Evolutionary conservation across 2,797 vertebrate genomes (phyloP).

Genomic region (Xenopus petersii): DNA sequence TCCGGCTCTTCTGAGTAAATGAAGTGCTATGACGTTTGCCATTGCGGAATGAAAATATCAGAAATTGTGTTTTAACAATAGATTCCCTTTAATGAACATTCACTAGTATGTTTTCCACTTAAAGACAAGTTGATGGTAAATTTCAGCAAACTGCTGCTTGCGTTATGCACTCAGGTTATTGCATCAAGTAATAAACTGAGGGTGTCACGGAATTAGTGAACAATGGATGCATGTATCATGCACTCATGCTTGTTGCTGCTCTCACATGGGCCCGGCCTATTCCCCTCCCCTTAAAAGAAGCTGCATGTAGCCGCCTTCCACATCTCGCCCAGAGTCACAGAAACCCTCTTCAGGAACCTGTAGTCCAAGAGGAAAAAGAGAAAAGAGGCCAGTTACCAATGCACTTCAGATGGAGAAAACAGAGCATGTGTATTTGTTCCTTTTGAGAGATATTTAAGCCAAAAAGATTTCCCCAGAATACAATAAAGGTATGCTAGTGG

Average conservation of each 20-base stretch:
- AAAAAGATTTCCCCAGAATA: slow-evolving; percentile 9
- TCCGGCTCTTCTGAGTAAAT: too few relatives aligned
- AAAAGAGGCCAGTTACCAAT: slow-evolving; percentile 75
- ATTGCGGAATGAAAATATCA: too few relatives aligned
- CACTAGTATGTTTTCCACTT: slow-evolving; percentile 40
- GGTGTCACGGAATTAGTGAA: slow-evolving; percentile 75
- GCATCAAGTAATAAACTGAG: background rate
- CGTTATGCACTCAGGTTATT: background rate
- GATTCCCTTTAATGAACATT: slow-evolving; percentile 26
- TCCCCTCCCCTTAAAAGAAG: slow-evolving; percentile 66
- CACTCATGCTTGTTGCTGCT: slow-evolving; percentile 87
- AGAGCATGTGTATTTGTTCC: slow-evolving; percentile 48
- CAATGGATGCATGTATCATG: slow-evolving; percentile 78
- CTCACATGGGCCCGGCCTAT: slow-evolving; percentile 65
- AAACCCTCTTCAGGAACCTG: slow-evolving; percentile 99
- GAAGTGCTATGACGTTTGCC: too few relatives aligned
- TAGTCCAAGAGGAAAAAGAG: slow-evolving; percentile 81
- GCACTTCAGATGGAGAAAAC: slow-evolving; percentile 62
- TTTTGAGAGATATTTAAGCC: slow-evolving; percentile 17
- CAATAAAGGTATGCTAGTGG: background rate
- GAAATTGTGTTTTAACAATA: background rate
- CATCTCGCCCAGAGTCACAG: slow-evolving; percentile 92
- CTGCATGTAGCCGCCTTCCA: slow-evolving; percentile 96
- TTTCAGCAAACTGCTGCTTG: slow-evolving; percentile 16
- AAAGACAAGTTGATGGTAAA: too few relatives aligned